Conservation (phyloP, 1,140 invertebrate species). For the Sitophilus oryzae region DNA sequence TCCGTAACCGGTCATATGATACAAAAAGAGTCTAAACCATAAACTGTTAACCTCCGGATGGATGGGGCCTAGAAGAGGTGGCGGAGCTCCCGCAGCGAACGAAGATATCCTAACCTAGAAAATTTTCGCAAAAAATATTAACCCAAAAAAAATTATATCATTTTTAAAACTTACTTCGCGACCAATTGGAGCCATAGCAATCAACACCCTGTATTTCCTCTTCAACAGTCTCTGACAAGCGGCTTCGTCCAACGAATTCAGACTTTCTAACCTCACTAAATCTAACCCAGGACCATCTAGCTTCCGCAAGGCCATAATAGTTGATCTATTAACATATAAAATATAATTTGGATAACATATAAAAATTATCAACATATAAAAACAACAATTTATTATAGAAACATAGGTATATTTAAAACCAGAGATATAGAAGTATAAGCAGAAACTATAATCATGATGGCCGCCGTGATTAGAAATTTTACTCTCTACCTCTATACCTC, state of each 20-base stretch:
- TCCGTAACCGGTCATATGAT: constrained; percentile 79
- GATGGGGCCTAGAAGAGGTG: constrained; percentile 77
- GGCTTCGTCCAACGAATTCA: constrained; percentile 77
- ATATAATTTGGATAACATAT: no score
- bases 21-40: constrained; percentile 91
- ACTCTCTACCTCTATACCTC: no score
- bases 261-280: constrained; percentile 83
- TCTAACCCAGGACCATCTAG: constrained; percentile 66
- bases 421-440: neutral
- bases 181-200: constrained; percentile 17
- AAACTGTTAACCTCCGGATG: constrained; percentile 77
- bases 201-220: constrained; percentile 69
- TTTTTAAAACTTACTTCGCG: constrained; percentile 8
- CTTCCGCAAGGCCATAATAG: constrained; percentile 73
- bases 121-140: neutral
- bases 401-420: neutral
- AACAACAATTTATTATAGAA: no score
- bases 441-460: no score
- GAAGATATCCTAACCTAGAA: constrained; percentile 51
- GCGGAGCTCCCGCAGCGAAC: constrained; percentile 81
- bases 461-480: no score
- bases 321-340: constrained; percentile 53
- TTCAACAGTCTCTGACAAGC: constrained; percentile 74
- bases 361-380: no score
- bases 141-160: neutral